A percentile compares a stretch with the other conserved stretches of the same genome.
Conservation (phyloP, 2,797 vertebrate species). For the Pogoniulus pusillus region DNA sequence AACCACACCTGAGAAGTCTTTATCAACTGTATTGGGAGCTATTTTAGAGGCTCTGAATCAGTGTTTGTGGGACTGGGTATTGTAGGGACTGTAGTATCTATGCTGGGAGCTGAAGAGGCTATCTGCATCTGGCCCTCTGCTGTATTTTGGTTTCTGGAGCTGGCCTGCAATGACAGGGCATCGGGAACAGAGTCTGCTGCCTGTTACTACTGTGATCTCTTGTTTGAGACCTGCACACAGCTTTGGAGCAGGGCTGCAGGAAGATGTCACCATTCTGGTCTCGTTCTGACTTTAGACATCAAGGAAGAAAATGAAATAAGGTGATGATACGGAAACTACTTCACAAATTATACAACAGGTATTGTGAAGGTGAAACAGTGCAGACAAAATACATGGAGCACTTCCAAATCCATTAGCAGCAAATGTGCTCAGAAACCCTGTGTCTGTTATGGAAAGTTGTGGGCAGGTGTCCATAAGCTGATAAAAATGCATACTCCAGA, state of each 20-base stretch:
- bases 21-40: rapidly evolving
- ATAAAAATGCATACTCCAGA: background rate
- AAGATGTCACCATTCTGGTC: slow-evolving; percentile 31
- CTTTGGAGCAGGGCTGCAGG: background rate
- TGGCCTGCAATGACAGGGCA: background rate
- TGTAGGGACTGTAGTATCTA: background rate
- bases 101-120: background rate
- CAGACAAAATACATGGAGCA: background rate
- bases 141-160: background rate
- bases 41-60: background rate
- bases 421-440: background rate
- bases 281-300: background rate
- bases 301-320: slow-evolving; percentile 33
- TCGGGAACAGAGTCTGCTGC: background rate
- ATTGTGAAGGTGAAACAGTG: background rate
- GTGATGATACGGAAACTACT: background rate
- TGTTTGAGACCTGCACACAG: background rate
- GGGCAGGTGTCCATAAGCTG: slow-evolving; percentile 11
- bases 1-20: background rate
- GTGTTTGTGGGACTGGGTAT: background rate
- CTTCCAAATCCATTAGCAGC: slow-evolving; percentile 21
- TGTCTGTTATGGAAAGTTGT: background rate
- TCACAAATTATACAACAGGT: background rate
- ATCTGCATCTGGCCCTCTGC: background rate
- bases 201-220: background rate